These are phyloP conservation scores for Marasmarcha lunaedactyla DNA, from an alignment of 2,888 invertebrate species.

Conservation along the genomic window DNA sequence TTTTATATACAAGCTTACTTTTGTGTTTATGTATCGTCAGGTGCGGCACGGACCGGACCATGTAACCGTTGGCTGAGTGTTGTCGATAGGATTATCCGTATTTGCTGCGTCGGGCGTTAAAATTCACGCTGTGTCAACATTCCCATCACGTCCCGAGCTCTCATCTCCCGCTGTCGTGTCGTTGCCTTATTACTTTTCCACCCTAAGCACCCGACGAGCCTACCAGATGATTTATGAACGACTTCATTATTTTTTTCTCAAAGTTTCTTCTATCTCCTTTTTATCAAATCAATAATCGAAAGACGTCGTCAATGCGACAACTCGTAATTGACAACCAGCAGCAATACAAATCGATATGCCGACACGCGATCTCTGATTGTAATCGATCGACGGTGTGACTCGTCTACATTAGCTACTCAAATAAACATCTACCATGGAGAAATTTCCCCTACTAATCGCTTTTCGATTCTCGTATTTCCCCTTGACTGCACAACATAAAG, in stretches of 20 bases:
- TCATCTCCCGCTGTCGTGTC: constrained; percentile 47
- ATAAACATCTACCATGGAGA: constrained; percentile 42
- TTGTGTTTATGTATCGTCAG: too few relatives aligned
- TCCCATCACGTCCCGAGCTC: constrained; percentile 51
- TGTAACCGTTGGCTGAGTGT: constrained; percentile 32
- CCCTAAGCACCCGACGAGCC: constrained; percentile 30
- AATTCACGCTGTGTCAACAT: constrained; percentile 27
- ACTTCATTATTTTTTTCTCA: not conserved
- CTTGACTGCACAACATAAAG: too few relatives aligned
- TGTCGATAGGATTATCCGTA: constrained; percentile 46
- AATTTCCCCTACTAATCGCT: constrained; percentile 36
- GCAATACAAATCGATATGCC: constrained; percentile 13
- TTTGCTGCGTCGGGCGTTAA: constrained; percentile 23
- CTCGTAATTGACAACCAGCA: not conserved
- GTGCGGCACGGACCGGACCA: too few relatives aligned
- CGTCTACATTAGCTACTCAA: constrained; percentile 31
- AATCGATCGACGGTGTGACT: constrained; percentile 28
- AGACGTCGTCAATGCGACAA: constrained; percentile 4
- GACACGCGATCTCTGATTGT: constrained; percentile 40
- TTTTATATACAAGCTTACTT: too few relatives aligned
- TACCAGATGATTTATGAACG: not conserved
- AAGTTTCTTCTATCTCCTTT: not conserved
- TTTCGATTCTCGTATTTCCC: constrained; percentile 27
- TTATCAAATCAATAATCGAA: not conserved
- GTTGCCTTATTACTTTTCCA: constrained; percentile 54